phyloP scores from a whole-genome alignment of 2,888 invertebrate species.

The Dusona sp. region DNA sequence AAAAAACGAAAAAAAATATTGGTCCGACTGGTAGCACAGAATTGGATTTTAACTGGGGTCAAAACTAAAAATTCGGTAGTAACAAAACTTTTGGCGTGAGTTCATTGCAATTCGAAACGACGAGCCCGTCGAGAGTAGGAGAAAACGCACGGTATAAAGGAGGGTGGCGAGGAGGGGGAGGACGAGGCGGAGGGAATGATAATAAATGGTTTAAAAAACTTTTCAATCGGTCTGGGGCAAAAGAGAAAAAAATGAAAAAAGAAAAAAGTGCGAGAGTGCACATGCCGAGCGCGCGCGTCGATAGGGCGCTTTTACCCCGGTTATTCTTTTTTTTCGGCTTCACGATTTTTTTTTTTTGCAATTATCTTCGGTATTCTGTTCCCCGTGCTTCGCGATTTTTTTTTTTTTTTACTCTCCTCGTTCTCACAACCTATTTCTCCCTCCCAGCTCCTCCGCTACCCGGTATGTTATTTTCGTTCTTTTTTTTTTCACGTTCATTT shows the following conservation, averaged over 20 bases:
- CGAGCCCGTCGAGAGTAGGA: constrained; percentile 2
- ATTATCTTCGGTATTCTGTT: constrained; percentile 66
- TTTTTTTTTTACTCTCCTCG: constrained; percentile 56
- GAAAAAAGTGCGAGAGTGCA: constrained; percentile 31
- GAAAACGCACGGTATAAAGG: neutral
- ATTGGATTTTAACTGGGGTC: constrained; percentile 18
- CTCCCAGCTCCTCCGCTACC: constrained; percentile 38
- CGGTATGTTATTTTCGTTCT: constrained; percentile 52
- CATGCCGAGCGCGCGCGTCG: constrained; percentile 31
- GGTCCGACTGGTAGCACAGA: constrained; percentile 17
- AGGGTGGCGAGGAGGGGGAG: neutral
- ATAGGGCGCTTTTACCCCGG: constrained; percentile 52
- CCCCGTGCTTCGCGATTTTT: constrained; percentile 39
- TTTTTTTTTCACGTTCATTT: constrained; percentile 29
- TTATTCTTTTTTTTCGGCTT: constrained; percentile 54
- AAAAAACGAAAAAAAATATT: neutral
- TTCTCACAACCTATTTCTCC: constrained; percentile 63
- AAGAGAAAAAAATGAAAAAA: constrained; percentile 33
- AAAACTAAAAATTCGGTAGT: constrained; percentile 35
- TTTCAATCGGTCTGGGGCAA: constrained; percentile 59
- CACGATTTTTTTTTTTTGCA: constrained; percentile 64
- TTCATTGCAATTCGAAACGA: constrained; percentile 52
- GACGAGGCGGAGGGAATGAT: constrained; percentile 30
- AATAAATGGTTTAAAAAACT: constrained; percentile 63
- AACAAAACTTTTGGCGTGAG: constrained; percentile 24